These are phyloP conservation scores for Ophion slaviceki DNA, from an alignment of 2,888 invertebrate species.

Conservation along the genomic window DNA sequence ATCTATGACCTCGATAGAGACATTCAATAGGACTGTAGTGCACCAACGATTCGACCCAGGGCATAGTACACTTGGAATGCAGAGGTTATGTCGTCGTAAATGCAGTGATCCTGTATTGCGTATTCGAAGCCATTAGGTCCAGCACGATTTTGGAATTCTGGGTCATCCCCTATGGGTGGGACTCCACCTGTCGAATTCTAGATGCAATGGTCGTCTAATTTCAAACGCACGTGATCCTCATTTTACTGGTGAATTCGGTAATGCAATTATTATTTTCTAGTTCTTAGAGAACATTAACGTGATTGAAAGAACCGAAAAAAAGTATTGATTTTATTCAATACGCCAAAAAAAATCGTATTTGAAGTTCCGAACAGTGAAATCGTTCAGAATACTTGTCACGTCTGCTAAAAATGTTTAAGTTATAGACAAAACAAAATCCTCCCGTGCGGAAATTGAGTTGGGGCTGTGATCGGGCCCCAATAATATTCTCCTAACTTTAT, in stretches of 20 bases:
- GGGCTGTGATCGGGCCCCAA: too few relatives aligned
- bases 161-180: constrained; percentile 75
- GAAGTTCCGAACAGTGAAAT: too few relatives aligned
- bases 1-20: constrained; percentile 46
- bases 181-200: constrained; percentile 50
- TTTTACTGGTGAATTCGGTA: neutral
- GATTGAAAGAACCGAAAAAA: too few relatives aligned
- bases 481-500: too few relatives aligned
- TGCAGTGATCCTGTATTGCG: constrained; percentile 40
- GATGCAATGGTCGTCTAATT: neutral
- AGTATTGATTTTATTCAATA: too few relatives aligned
- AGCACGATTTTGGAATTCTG: constrained; percentile 68
- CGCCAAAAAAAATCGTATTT: too few relatives aligned
- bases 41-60: constrained; percentile 42
- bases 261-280: too few relatives aligned
- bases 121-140: constrained; percentile 30
- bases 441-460: too few relatives aligned
- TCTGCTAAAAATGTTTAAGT: too few relatives aligned
- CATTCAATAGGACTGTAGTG: constrained; percentile 54
- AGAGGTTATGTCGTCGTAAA: constrained; percentile 31
- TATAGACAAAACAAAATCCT: too few relatives aligned
- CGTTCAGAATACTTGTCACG: too few relatives aligned
- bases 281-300: too few relatives aligned
- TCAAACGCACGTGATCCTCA: neutral
- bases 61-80: constrained; percentile 37